Evolutionary conservation across 2,797 vertebrate species (phyloP).

Genomic region (Peromyscus nudipes): DNA sequence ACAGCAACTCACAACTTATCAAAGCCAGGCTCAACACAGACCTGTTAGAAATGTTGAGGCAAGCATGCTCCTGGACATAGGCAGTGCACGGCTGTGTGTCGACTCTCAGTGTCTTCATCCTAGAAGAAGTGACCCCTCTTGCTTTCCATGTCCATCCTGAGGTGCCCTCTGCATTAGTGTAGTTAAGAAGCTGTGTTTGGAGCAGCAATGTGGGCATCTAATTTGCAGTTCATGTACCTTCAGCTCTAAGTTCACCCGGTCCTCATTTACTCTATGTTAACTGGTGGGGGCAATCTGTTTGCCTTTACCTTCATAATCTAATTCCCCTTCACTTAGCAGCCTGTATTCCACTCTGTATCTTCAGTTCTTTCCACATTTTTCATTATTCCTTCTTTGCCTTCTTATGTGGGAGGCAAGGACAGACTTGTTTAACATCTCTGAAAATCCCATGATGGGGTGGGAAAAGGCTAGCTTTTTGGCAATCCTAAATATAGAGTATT

Average conservation of each 20-base stretch:
- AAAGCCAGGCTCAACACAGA: not conserved
- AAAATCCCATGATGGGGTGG: conserved; percentile 7
- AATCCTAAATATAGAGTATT: conserved; percentile 1
- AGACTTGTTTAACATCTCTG: conserved; percentile 12
- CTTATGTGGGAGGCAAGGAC: not conserved
- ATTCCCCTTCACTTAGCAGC: not conserved
- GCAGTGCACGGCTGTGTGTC: not conserved
- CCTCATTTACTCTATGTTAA: not conserved
- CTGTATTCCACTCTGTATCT: not conserved
- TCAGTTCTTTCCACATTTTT: not conserved
- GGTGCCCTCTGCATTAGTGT: not conserved
- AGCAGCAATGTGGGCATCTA: not conserved
- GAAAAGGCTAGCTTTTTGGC: not conserved
- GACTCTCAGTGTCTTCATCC: not conserved
- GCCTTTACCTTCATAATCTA: not conserved
- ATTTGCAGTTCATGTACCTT: not conserved
- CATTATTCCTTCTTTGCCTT: not conserved
- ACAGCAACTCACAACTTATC: not conserved
- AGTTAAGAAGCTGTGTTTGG: not conserved
- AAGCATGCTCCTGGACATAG: not conserved
- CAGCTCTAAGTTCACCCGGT: not conserved
- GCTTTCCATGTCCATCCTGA: not conserved
- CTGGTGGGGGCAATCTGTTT: not conserved
- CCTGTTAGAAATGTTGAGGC: not conserved
- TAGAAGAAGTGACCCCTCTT: not conserved